Base-by-base conservation (phyloP, 2,888 invertebrate genomes). In the Rotaria magnacalcarata region DNA sequence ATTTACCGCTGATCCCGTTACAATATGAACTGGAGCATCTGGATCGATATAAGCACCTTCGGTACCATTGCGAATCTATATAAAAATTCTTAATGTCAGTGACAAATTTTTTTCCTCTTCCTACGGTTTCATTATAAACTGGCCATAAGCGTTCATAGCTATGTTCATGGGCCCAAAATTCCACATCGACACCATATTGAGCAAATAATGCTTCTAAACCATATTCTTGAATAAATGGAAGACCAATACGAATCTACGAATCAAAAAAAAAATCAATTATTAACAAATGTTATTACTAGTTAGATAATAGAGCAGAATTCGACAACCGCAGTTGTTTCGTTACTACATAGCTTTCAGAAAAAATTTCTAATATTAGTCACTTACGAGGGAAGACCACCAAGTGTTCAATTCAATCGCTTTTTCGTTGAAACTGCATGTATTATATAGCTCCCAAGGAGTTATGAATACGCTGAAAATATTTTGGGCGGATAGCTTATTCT, bases 1-100 rank as follows among this genome's bases (percentile, higher is more conserved):
- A 80, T n/a, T 43, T n/a, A 80, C 80, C 10, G 80, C 96, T 0
- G 95, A 95, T 80, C 96, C 96, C 16, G 88, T 88, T 74, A 87
- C 84, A n/a, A 88, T 86, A 85, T 88, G 88, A 24, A 88, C 87
- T n/a, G 88, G 88, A 43, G 87, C 88, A 75, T 84, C 56, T 16
- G 88, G 88, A 85, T 88, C 87, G 7, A 87, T 87, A 85, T 88
- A 88, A 19, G 88, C 88, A 80, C 80, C 80, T 10, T n/a, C 8
- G 24, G 80, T 80, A 19, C 80, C 80, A 47, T 80, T 80, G 5
- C 47, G 14, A 80, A 80, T n/a, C 80, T 80, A 80, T 47, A n/a
- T 24, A 47, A 47, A 75, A 16, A 27, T 92, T 90, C 50, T 92
- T 91, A 84, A 91, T 91, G 88, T 93, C 93, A 21, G 93, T 88